These are phyloP conservation scores for Chaetogeoica ovagalla DNA, from an alignment of 2,888 invertebrate species.

Conservation along the genomic window DNA sequence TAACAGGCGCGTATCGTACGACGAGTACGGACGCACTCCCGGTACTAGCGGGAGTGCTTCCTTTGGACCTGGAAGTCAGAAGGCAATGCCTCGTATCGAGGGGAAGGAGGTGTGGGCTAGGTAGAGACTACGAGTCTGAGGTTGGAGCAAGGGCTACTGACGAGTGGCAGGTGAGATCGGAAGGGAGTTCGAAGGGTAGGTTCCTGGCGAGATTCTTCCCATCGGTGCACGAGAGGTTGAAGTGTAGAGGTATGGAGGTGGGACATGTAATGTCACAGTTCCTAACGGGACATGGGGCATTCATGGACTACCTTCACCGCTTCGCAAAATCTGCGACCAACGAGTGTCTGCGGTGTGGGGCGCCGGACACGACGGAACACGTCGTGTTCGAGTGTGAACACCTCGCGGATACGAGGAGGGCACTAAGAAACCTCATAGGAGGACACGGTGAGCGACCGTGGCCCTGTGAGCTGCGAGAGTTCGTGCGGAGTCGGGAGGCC, in stretches of 20 bases:
- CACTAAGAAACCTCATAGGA: background rate
- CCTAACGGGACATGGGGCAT: background rate
- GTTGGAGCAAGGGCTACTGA: too few relatives aligned
- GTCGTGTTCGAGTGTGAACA: background rate
- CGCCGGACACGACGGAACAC: background rate
- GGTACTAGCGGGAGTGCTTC: background rate
- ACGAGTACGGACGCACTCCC: background rate
- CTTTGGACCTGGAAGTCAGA: background rate
- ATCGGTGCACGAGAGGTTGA: too few relatives aligned
- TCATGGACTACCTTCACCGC: background rate
- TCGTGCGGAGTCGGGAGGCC: background rate
- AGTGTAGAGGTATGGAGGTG: background rate
- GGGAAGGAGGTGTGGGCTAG: background rate
- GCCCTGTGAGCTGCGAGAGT: background rate
- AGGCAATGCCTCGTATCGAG: background rate
- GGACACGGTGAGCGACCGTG: background rate
- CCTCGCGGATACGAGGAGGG: background rate
- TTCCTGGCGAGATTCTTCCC: too few relatives aligned
- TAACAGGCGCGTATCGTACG: background rate
- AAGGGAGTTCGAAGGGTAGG: too few relatives aligned
- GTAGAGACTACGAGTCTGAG: background rate
- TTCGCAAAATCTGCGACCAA: background rate
- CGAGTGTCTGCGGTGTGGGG: background rate
- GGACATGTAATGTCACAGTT: background rate
- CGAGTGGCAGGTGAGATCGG: background rate